Conservation (phyloP, 2,797 vertebrate genomes). For the Trichosurus vulpecula region DNA sequence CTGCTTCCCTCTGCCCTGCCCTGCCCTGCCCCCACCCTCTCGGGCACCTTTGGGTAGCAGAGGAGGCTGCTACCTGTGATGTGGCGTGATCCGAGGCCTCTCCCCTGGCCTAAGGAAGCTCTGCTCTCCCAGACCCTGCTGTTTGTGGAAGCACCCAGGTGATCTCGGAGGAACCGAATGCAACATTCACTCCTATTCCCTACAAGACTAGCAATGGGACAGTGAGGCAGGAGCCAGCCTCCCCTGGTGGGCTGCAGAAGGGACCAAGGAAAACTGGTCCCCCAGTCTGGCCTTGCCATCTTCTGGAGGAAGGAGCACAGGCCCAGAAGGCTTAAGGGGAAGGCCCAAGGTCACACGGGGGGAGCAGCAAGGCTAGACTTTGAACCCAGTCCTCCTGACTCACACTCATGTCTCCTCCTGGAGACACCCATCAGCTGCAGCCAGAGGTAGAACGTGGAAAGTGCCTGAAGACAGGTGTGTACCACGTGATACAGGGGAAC, state of each 20-base stretch:
- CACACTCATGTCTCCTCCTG: neutral
- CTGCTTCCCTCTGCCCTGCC: neutral
- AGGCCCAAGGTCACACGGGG: neutral
- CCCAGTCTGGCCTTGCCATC: no score
- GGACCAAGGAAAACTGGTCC: no score
- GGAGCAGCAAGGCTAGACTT: neutral
- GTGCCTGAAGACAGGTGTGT: neutral
- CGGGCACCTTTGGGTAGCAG: neutral
- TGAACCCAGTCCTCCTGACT: neutral
- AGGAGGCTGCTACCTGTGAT: rapidly evolving
- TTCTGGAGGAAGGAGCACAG: neutral
- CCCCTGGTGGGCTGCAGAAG: neutral
- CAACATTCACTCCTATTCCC: neutral
- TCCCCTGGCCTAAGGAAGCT: neutral
- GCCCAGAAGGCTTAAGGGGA: no score
- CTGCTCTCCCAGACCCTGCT: no score
- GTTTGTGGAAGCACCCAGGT: no score
- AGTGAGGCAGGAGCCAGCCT: neutral
- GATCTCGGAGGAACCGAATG: no score
- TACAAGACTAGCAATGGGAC: neutral
- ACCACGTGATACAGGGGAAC: neutral
- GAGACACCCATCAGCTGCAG: neutral
- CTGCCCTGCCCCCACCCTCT: no score
- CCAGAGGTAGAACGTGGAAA: neutral
- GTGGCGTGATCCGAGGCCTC: neutral